A percentile compares a stretch with the other conserved stretches of the same genome.
Evolutionary conservation across 2,888 invertebrate genomes (phyloP).

Genomic region (Zaprionus lineosus): DNA sequence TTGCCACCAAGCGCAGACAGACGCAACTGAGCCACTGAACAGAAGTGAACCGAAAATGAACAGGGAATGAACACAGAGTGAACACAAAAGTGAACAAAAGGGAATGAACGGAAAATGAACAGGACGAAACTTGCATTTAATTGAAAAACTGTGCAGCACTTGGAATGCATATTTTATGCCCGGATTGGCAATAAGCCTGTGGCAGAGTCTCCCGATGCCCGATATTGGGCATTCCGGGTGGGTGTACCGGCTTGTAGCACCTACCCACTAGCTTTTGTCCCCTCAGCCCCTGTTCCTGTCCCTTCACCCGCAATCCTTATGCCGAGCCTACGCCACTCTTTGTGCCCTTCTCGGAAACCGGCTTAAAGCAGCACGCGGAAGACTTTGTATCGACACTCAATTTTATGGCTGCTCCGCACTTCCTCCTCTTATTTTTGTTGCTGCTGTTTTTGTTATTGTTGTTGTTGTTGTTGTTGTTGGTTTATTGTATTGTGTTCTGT

Average conservation of each 20-base stretch:
- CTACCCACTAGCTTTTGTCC: not conserved
- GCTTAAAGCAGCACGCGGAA: constrained; percentile 53
- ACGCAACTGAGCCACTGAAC: not conserved
- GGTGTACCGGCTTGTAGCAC: no score
- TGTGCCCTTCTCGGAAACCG: constrained; percentile 32
- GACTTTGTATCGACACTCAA: constrained; percentile 29
- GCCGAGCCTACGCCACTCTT: not conserved
- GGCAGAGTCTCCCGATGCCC: constrained; percentile 2
- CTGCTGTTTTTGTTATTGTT: constrained; percentile 5
- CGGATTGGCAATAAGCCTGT: constrained; percentile 35
- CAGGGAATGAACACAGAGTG: no score
- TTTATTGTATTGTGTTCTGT: constrained; percentile 25
- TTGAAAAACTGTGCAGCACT: constrained; percentile 43
- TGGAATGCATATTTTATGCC: constrained; percentile 38
- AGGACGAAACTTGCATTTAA: constrained; percentile 47
- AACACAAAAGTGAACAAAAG: not conserved
- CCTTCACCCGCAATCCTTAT: not conserved
- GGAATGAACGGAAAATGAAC: not conserved
- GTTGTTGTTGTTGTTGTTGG: constrained; percentile 13
- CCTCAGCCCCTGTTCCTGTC: not conserved
- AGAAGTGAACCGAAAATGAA: not conserved
- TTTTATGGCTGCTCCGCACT: constrained; percentile 44
- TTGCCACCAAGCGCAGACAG: no score
- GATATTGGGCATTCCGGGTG: constrained; percentile 3
- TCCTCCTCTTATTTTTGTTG: constrained; percentile 11